Evolutionary conservation across 2,888 invertebrate species (phyloP), one percentile per base, ranked within the genome.

Genomic region (Ligdia adustata): DNA sequence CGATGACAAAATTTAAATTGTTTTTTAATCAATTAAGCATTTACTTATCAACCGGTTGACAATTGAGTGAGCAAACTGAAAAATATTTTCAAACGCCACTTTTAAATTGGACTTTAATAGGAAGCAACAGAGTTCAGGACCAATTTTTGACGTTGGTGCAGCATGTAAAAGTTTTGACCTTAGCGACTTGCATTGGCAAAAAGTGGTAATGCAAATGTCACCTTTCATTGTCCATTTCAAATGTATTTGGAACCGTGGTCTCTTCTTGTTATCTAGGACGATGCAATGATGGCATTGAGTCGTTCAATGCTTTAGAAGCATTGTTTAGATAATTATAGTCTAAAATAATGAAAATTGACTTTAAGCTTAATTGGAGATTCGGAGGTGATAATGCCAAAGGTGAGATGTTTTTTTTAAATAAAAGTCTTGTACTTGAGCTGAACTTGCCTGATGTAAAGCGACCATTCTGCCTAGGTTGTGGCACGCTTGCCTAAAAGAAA

Each of bases 161-260:
- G 33, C 28, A 29, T 28, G 48, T 42, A 48, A 48, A 48, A 42
- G 42, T 20, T 7, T 32, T 38, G 42, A 43, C 48, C 48, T 48
- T 33, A 33, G 33, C 22, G 22, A 22, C n/a, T 28, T 22, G 45
- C 39, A 37, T 18, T 29, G 27, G 32, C 4, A 42, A 42, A 37
- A 48, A 35, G 27, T 9, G 7, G 4, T 9, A 9, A 37, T 41
- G 47, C 35, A 35, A 42, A 48, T 48, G 42, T 42, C 42, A 48
- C 48, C 48, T 37, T 37, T 37, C 37, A 27, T 37, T 37, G 37
- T 37, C 27, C 27, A 27, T 41, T 41, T 13, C 29, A 41, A 35
- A 20, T 31, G 38, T 9, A 33, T 43, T 43, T 27, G 13, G 42
- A 22, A 33, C 42, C 15, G 11, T 6, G 37, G 37, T 40, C 28